A percentile compares a stretch with the other conserved stretches of the same genome.
These are phyloP conservation scores for Mirza zaza DNA, from an alignment of 2,113 vertebrate species.

Conservation along the genomic window DNA sequence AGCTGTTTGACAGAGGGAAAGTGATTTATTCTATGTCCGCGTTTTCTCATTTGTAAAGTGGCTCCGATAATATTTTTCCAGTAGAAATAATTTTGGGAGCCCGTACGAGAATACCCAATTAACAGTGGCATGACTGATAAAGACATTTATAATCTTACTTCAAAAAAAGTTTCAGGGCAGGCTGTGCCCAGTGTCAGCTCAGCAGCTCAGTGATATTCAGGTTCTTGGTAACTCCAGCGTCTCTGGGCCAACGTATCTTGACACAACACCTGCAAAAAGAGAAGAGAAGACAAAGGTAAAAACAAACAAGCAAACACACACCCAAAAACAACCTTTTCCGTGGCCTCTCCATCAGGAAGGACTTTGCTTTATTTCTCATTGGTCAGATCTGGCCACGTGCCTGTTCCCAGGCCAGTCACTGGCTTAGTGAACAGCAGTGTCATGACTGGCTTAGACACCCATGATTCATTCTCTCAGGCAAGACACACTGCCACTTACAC, in stretches of 20 bases:
- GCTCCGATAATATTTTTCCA: slow-evolving; percentile 14
- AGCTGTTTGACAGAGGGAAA: background rate
- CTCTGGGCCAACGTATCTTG: background rate
- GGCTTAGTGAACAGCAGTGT: background rate
- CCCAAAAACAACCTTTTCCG: background rate
- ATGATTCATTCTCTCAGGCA: background rate
- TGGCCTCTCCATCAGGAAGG: background rate
- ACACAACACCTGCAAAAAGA: background rate
- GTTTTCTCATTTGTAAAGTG: background rate
- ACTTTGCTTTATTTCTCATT: background rate
- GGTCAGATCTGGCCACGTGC: background rate
- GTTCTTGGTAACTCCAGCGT: background rate
- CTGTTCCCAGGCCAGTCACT: background rate
- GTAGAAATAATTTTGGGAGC: background rate
- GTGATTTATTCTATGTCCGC: background rate
- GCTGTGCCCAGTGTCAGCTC: background rate
- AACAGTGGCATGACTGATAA: slow-evolving; percentile 2
- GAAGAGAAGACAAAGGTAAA: background rate
- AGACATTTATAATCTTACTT: slow-evolving; percentile 18
- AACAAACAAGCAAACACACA: background rate
- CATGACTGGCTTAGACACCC: background rate
- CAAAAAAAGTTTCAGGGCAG: background rate
- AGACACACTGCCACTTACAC: background rate
- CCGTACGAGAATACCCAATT: background rate
- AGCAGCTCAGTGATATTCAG: background rate